Evolutionary conservation across 2,113 vertebrate genomes (phyloP).

Genomic region (Rissa tridactyla): DNA sequence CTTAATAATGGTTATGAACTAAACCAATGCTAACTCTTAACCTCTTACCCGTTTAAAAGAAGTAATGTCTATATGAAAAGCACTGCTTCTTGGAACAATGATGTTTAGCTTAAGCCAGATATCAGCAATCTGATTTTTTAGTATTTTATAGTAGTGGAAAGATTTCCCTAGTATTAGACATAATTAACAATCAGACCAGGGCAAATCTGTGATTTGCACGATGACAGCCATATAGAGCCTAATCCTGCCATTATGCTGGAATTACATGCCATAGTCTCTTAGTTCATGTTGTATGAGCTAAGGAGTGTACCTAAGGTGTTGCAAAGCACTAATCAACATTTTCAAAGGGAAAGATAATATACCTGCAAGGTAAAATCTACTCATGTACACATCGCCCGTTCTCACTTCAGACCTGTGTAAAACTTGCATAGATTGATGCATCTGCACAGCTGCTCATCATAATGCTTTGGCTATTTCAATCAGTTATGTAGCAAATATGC

Average conservation of each 20-base stretch:
- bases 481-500: not conserved
- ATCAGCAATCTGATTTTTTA: not conserved
- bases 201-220: not conserved
- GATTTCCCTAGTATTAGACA: not conserved
- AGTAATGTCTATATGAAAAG: not conserved
- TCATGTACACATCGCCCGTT: rapidly evolving
- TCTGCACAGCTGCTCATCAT: not conserved
- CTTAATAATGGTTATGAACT: not conserved
- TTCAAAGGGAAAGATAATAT: not conserved
- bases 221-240: not conserved
- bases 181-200: not conserved
- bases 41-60: not conserved
- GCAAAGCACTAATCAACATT: not conserved
- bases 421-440: not conserved
- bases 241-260: not conserved
- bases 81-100: not conserved
- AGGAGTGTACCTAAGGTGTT: not conserved
- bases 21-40: not conserved
- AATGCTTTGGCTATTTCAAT: not conserved
- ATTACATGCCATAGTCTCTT: not conserved
- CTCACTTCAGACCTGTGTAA: not conserved
- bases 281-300: rapidly evolving
- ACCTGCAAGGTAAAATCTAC: not conserved
- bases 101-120: not conserved
- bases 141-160: not conserved